A percentile compares a stretch with the other conserved stretches of the same genome.
These are phyloP conservation scores for Naso thynnoides DNA, from an alignment of 2,797 vertebrate genomes.

Conservation along the genomic window DNA sequence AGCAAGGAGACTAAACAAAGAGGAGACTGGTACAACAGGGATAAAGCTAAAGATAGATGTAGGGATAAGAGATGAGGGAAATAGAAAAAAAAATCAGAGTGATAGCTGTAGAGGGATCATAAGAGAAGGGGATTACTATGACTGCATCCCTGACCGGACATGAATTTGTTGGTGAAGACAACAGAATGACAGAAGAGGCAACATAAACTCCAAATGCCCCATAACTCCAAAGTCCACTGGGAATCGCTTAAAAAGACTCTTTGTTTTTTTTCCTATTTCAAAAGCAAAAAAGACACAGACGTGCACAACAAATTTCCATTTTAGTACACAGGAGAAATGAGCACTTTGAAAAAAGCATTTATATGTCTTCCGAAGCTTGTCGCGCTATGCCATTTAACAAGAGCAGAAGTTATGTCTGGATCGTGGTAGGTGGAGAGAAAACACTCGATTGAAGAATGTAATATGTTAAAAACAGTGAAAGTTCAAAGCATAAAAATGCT, in stretches of 20 bases:
- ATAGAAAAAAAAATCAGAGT: constrained; percentile 6
- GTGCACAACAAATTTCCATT: constrained; percentile 39
- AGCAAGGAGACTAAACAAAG: constrained; percentile 28
- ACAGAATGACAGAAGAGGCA: constrained; percentile 40
- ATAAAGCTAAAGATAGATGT: constrained; percentile 31
- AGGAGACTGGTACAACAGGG: constrained; percentile 34
- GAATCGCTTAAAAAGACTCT: constrained; percentile 33
- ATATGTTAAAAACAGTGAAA: neutral
- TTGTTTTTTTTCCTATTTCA: constrained; percentile 26
- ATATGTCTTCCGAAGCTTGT: constrained; percentile 33
- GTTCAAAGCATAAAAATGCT: neutral
- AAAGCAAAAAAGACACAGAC: constrained; percentile 38
- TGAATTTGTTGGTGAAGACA: constrained; percentile 58
- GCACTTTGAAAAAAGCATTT: constrained; percentile 28
- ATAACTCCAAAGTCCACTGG: constrained; percentile 45
- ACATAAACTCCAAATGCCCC: constrained; percentile 62
- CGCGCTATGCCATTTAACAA: constrained; percentile 2
- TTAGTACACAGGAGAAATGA: constrained; percentile 32
- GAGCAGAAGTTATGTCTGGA: neutral
- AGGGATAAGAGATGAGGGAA: neutral
- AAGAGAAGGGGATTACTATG: constrained; percentile 40
- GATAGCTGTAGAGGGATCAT: constrained; percentile 32
- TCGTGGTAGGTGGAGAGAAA: neutral
- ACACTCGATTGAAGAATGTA: neutral
- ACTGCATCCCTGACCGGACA: constrained; percentile 61